Percentiles rank a stretch among this genome's conserved stretches.
phyloP scores from a whole-genome alignment of 2,888 invertebrate species.

The Heliconius erato region DNA sequence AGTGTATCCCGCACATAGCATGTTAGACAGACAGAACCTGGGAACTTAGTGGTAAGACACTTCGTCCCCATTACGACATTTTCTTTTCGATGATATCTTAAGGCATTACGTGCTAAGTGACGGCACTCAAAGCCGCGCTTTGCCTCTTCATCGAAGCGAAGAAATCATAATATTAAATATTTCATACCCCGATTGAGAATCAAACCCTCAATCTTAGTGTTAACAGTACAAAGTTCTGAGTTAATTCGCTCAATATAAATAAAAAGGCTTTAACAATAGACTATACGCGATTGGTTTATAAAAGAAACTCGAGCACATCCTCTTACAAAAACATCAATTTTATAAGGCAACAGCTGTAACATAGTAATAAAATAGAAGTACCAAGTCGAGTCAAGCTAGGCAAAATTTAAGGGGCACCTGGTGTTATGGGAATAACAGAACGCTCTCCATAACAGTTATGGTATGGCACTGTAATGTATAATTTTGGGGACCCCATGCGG shows the following conservation, averaged over 20 bases:
- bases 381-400: conserved; percentile 25
- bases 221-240: neutral
- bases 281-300: neutral
- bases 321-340: conserved; percentile 29
- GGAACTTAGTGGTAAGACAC: neutral
- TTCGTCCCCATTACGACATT: neutral
- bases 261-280: neutral
- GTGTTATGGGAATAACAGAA: conserved; percentile 43
- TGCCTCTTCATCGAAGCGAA: neutral
- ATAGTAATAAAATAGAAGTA: conserved; percentile 34
- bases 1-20: neutral
- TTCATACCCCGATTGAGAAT: neutral
- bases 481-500: conserved; percentile 33
- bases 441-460: conserved; percentile 39
- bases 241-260: neutral
- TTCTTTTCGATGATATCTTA: neutral
- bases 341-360: conserved; percentile 36
- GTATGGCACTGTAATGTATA: conserved; percentile 35
- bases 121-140: neutral
- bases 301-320: neutral
- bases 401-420: conserved; percentile 39
- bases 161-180: neutral
- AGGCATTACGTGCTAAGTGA: too few species aligned
- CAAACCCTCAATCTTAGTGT: neutral
- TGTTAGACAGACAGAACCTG: neutral